A percentile compares a stretch with the other conserved stretches of the same genome.
Evolutionary conservation across 2,888 invertebrate species (phyloP).

Genomic region (Caenorhabditis sulstoni): DNA sequence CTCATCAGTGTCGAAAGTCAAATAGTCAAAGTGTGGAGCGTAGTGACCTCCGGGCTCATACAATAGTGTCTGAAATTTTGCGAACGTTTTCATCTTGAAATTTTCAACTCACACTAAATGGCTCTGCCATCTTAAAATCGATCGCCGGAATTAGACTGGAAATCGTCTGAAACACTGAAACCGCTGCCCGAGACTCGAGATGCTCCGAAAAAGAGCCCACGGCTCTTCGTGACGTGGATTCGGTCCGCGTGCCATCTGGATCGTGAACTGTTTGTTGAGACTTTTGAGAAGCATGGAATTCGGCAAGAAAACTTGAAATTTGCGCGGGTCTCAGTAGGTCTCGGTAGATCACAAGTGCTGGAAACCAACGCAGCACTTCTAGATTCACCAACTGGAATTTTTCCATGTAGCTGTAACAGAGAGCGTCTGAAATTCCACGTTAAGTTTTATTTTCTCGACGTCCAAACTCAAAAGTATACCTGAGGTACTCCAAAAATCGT

Average conservation of each 20-base stretch:
- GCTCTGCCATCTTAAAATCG: conserved; percentile 45
- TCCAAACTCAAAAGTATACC: background rate
- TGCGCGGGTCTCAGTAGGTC: background rate
- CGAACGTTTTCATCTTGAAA: background rate
- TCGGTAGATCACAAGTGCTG: background rate
- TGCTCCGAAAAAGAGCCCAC: conserved; percentile 18
- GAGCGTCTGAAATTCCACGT: conserved; percentile 1
- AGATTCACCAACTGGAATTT: background rate
- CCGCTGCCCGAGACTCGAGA: conserved; percentile 7
- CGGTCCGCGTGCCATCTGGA: background rate
- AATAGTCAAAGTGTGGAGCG: conserved; percentile 68
- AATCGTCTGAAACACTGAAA: background rate
- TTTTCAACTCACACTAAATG: conserved; percentile 33
- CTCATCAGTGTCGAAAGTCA: conserved; percentile 10
- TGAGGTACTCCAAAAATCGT: background rate
- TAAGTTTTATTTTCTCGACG: no score
- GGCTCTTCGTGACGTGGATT: background rate
- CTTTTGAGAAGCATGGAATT: background rate
- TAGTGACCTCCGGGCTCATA: conserved; percentile 70
- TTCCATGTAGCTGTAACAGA: background rate
- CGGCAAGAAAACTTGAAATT: background rate
- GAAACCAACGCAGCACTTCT: background rate
- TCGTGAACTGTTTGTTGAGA: background rate
- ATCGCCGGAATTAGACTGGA: conserved; percentile 20
- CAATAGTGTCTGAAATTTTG: conserved; percentile 54